Base-by-base conservation (phyloP, 2,797 vertebrate genomes). In the Thamnophis elegans region DNA sequence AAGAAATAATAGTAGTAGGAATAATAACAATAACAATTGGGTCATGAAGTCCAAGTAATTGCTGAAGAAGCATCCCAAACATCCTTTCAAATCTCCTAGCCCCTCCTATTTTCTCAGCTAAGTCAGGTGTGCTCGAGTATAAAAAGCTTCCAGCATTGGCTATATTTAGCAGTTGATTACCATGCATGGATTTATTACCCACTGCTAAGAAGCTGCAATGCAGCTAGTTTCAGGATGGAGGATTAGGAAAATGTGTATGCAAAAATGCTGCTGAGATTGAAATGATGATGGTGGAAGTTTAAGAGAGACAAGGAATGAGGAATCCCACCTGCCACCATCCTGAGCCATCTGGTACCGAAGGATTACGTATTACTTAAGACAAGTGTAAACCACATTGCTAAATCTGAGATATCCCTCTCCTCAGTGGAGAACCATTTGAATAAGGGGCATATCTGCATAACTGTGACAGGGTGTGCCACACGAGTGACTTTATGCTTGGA, bases 91-190 rank as follows among this genome's bases (percentile, higher is more conserved):
- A n/a, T 53, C n/a, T 42, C 3, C 2, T 47, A 54, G 20, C 53
- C 28, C 68, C 85, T 87, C 85, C 53, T 82, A 51, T 54, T 89
- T n/a, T 32, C 87, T 42, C 68, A 54, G 36, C 42, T 89, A 22
- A 28, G 68, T 87, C 91, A 94, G 93, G 93, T 92, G 89, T 88
- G 42, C 73, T 16, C n/a, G 58, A 53, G 68, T 68, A 62, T 88
- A 68, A 89, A 92, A 91, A 85, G 86, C 82, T 78, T 47, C 62
- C 55, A 55, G 88, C 36, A 20, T n/a, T 11, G 28, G 85, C 91
- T 94, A 94, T 91, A 89, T 92, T 92, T 92, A 94, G 89, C 73
- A 55, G 14, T 78, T 92, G 91, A 89, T 91, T 89, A 91, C 88
- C 91, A 94, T 91, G 91, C 91, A 89, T 28, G 68, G 89, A 89